Conservation (phyloP, 2,888 invertebrate genomes). For the Eristalis intricaria region DNA sequence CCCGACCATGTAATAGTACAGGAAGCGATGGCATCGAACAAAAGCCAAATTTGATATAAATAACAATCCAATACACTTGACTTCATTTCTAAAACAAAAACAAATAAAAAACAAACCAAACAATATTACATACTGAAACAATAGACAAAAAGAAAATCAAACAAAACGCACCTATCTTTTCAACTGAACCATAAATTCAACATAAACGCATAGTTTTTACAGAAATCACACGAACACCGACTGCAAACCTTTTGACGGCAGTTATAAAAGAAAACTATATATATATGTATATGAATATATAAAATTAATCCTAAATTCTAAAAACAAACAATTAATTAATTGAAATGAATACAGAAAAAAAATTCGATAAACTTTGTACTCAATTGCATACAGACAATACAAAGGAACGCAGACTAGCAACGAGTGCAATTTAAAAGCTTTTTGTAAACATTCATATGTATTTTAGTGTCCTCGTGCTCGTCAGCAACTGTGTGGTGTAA, state of each 20-base stretch:
- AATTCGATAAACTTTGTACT: too few species aligned
- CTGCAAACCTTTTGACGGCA: not conserved
- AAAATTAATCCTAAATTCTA: too few species aligned
- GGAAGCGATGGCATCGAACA: conserved; percentile 37
- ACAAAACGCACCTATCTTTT: not conserved
- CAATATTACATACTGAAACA: not conserved
- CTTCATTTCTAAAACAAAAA: not conserved
- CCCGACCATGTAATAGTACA: conserved; percentile 75
- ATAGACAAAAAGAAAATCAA: not conserved
- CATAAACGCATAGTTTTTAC: not conserved
- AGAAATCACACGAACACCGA: not conserved
- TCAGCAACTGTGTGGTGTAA: too few species aligned
- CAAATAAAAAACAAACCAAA: not conserved
- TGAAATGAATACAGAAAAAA: too few species aligned
- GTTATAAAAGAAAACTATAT: too few species aligned
- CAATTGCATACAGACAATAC: too few species aligned
- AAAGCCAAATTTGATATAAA: conserved; percentile 44
- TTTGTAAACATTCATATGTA: too few species aligned
- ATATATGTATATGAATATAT: too few species aligned
- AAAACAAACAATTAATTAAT: too few species aligned
- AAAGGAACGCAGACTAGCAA: too few species aligned
- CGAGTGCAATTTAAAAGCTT: too few species aligned
- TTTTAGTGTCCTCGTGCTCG: too few species aligned
- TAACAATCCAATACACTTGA: not conserved
- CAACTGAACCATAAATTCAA: not conserved